Percentiles rank a stretch among this genome's conserved stretches.
These are phyloP conservation scores for Nephrotoma appendiculata DNA, from an alignment of 2,888 invertebrate genomes.

Conservation along the genomic window DNA sequence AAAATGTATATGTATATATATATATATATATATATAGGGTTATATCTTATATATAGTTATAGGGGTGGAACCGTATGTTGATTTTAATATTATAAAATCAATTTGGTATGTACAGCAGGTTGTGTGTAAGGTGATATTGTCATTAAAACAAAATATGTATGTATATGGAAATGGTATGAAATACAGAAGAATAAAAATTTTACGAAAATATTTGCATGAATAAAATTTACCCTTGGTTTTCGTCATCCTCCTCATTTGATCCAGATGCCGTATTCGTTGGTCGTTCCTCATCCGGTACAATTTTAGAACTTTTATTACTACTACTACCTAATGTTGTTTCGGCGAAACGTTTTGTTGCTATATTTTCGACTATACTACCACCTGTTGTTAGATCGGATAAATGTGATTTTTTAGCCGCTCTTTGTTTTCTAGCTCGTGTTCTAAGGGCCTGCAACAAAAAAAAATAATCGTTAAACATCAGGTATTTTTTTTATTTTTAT, in stretches of 20 bases:
- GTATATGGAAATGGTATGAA: constrained; percentile 19
- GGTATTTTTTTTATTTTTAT: not conserved
- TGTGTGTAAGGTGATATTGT: not conserved
- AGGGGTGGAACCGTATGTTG: not conserved
- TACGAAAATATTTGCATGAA: constrained; percentile 15
- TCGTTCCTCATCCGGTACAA: constrained; percentile 55
- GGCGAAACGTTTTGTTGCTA: constrained; percentile 64
- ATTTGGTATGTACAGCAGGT: not conserved
- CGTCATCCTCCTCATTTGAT: constrained; percentile 74
- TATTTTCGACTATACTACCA: constrained; percentile 78
- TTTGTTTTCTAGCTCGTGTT: constrained; percentile 67
- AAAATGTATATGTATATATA: not conserved
- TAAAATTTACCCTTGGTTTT: constrained; percentile 30
- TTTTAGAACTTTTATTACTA: constrained; percentile 34
- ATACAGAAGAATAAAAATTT: not conserved
- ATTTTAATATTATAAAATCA: not conserved
- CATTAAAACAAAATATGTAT: not conserved
- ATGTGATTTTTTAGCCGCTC: constrained; percentile 66
- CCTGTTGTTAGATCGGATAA: constrained; percentile 53
- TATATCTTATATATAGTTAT: not conserved
- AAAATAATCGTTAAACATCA: not conserved
- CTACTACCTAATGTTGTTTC: constrained; percentile 52
- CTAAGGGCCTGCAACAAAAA: constrained; percentile 53
- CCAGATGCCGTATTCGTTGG: constrained; percentile 84
- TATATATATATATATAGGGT: not conserved